Evolutionary conservation across 2,888 invertebrate genomes (phyloP), one percentile per base, ranked within the genome.

Genomic region (Ecliptopera silaceata): DNA sequence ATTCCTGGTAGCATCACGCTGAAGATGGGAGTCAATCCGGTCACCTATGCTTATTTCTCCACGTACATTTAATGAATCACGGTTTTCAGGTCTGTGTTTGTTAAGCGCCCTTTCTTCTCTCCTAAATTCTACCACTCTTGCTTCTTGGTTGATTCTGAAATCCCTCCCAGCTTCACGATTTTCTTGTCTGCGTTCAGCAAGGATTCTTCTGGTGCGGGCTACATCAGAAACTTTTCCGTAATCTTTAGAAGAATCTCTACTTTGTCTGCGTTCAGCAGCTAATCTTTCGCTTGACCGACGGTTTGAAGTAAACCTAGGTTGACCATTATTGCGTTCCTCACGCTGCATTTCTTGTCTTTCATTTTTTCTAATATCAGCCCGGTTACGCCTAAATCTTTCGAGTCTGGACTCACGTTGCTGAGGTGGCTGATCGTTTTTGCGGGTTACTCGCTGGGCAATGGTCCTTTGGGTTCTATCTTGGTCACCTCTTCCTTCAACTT

Each of bases 281-380:
- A 59, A 13, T 46, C 61, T 58, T 11, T 62, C 61, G 29, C 29
- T 61, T n/a, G 48, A 31, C 32, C 17, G 49, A 38, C 50, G 59
- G 18, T 36, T 38, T 11, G n/a, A 47, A 34, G 31, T 0, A 18
- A 18, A 36, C 26, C 51, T 51, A 10, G 29, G 22, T 44, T 31
- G 29, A 18, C 32, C 22, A 39, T 13, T 31, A 26, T 39, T 22
- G 38, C 42, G 34, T 12, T 49, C 41, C 1, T 59, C 42, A 8
- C 53, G 45, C 45, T 42, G 48, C 31, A 13, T 26, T 31, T 52
- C 48, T 15, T 34, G 57, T 48, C 52, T 53, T 41, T 48, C 42
- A 15, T 49, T 54, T 38, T 54, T 20, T 17, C 13, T 49, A 10
- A 44, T 26, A 11, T 44, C 47, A 36, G 11, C 20, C 17, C 38